A percentile compares a stretch with the other conserved stretches of the same genome.
Evolutionary conservation across 1,140 invertebrate genomes (phyloP).

Genomic region (Apocrypta bakeri): DNA sequence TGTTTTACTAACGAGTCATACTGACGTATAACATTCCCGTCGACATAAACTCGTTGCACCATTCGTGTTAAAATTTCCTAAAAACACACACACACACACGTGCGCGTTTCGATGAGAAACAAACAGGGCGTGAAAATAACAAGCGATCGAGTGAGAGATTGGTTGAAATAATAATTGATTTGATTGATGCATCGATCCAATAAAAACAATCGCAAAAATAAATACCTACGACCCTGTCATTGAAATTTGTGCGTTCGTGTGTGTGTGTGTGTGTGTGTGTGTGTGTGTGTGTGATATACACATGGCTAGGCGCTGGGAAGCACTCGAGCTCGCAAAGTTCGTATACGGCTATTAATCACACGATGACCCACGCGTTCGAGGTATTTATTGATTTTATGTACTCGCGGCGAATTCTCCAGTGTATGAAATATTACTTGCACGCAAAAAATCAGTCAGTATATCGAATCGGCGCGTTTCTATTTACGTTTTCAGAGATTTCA

Average conservation of each 20-base stretch:
- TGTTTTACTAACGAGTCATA: too few species aligned
- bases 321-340: background rate
- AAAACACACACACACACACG: background rate
- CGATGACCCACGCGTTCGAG: background rate
- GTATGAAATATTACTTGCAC: background rate
- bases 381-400: conserved; percentile 35
- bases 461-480: too few species aligned
- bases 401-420: conserved; percentile 5
- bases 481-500: background rate
- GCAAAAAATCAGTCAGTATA: background rate
- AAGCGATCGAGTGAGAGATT: background rate
- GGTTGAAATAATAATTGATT: background rate
- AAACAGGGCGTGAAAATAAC: background rate
- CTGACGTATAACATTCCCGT: too few species aligned
- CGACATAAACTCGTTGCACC: too few species aligned
- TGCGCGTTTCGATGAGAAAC: too few species aligned
- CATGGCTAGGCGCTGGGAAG: too few species aligned
- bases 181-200: background rate
- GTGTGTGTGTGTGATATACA: too few species aligned
- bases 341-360: conserved; percentile 14
- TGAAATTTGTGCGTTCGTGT: conserved; percentile 18
- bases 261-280: too few species aligned
- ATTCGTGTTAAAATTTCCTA: background rate
- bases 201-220: conserved; percentile 16
- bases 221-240: conserved; percentile 30